These are phyloP conservation scores for Kryptopterus vitreolus DNA, from an alignment of 2,797 vertebrate genomes.

Conservation along the genomic window DNA sequence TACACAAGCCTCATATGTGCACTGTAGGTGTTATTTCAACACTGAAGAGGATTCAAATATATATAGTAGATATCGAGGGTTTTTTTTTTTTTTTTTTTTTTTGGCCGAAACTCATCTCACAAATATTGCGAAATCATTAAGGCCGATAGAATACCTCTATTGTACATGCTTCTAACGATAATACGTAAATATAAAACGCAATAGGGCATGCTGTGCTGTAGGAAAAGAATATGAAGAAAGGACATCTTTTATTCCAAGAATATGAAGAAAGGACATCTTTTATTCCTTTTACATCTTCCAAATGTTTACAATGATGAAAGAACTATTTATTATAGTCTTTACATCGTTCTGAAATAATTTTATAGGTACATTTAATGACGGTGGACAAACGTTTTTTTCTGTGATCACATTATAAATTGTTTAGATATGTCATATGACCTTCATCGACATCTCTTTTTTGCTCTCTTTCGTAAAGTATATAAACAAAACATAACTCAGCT, in stretches of 20 bases:
- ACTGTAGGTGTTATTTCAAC: conserved; percentile 14
- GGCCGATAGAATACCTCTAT: background rate
- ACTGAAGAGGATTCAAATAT: conserved; percentile 3
- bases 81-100: no score
- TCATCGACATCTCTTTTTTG: background rate
- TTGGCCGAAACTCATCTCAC: background rate
- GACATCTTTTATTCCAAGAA: background rate
- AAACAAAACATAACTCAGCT: background rate
- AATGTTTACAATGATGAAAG: background rate
- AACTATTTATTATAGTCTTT: background rate
- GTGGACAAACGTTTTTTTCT: background rate
- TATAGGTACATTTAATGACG: background rate
- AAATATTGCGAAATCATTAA: background rate
- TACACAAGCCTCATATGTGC: conserved; percentile 6
- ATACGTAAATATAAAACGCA: background rate
- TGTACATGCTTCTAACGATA: background rate
- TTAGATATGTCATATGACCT: background rate
- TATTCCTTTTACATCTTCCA: background rate
- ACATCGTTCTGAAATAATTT: background rate
- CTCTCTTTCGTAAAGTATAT: background rate
- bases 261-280: background rate
- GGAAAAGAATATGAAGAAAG: conserved; percentile 9
- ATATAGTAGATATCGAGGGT: no score
- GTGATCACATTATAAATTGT: background rate
- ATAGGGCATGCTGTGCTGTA: background rate